Base-by-base conservation (phyloP, 2,888 invertebrate species). In the Muscina levida region DNA sequence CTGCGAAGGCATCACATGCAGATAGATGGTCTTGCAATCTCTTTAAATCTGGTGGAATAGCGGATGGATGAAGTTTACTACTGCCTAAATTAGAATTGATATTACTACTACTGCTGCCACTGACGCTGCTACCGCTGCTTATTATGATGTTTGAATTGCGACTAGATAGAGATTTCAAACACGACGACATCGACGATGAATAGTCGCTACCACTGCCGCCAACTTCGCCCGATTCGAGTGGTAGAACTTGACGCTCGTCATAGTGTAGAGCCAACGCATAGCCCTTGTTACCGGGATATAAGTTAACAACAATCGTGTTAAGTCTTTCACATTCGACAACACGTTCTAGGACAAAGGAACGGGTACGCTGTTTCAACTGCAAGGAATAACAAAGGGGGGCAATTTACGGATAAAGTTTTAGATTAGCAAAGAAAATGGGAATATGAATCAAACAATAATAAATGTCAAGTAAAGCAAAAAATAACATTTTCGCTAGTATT, bases 241-340 rank as follows among this genome's bases (percentile, higher is more conserved):
- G 82, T 89, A 88, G 85, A 73, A 85, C 70, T 90, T 92, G 82
- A 88, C 92, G 88, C 82, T 87, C 87, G 77, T 90, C 87, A 68
- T 90, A 88, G 81, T 89, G 88, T 83, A 90, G 86, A 51, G 90
- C 89, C 85, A 91, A 87, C 74, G 97, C 96, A 91, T 97, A 97
- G 85, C 97, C 97, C 91, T 97, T 97, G 91, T 97, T 96, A 74
- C 95, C 96, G 79, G 97, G 96, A 91, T 97, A 97, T 86, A 98
- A 92, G 91, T 97, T 98, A 86, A 98, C 93, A 87, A 97, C 95
- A 88, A 98, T 92, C 84, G 97, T 97, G 90, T 97, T 97, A 86
- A 97, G 93, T 90, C 94, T 94, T 91, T 97, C 97, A 87, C 93
- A 93, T 88, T 94, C 94, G 88, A 97, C 94, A 87, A 97, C 92